Base-by-base conservation (phyloP, 2,888 invertebrate genomes). In the Patella ulyssiponensis region DNA sequence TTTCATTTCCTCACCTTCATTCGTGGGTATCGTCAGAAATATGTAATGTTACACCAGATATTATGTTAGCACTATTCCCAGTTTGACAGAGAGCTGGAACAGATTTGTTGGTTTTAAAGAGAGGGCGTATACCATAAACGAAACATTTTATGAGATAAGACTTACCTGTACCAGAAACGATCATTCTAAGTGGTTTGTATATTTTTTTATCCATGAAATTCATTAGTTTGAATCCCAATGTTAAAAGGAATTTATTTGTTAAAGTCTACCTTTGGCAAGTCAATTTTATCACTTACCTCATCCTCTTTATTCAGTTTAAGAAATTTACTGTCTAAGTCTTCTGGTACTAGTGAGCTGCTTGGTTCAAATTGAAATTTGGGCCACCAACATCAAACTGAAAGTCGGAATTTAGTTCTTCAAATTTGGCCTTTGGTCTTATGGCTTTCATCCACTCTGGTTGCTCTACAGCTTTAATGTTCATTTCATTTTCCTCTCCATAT, bases 351-450 rank as follows among this genome's bases (percentile, higher is more conserved):
- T 23, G 17, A 20, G 14, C 14, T 20, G 56, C 71, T 20, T 23
- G 17, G 53, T 69, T 69, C 80, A 79, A 79, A 69, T 84, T 78
- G 73, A 75, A 74, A 52, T 79, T 75, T n/a, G 81, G 81, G 9
- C 85, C 85, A 3, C 84, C 84, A 81, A 84, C 82, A 81, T 85
- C 80, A 75, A 74, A 84, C n/a, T 52, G 15, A 69, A 80, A 80
- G 0, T 84, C 78, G 64, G 23, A 17, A 12, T n/a, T 23, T 14
- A 73, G 27, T 4, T 75, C 71, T 58, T 58, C 78, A 56, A 75
- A 79, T 44, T 71, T 44, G n/a, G 70, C 44, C 75, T 75, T 64
- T 27, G 84, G 85, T 56, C 77, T 51, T 11, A 83, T 17, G 2
- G 78, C 7, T 15, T 83, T 77, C 76, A 83, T 80, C 82, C 82